Base-by-base conservation (phyloP, 1,140 invertebrate species). In the Onthophagus taurus region DNA sequence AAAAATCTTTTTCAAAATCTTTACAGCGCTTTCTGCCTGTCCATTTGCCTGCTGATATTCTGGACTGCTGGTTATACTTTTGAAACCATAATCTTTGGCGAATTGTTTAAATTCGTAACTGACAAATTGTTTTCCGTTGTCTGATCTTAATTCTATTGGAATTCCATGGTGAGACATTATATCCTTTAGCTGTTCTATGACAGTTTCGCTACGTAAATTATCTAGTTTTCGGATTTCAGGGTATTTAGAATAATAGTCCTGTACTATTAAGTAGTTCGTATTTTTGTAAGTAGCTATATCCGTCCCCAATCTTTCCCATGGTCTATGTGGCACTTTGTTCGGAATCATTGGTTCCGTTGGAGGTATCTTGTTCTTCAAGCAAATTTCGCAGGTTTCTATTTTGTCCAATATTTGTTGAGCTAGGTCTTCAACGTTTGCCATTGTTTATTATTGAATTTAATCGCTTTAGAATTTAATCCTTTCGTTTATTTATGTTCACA, bases 231-330 rank as follows among this genome's bases (percentile, higher is more conserved):
- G 31, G 11, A 54, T 52, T 51, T 58, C 51, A 17, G 39, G 46
- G 31, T 13, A 54, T 48, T 49, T 52, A 42, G 56, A 59, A 34
- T 53, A 59, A 48, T 58, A 58, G 41, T 60, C 50, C 9, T 35
- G 26, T 12, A 53, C 42, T 19, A 56, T 52, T 21, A 57, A 14
- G 31, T 54, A 60, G 49, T 48, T 53, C 29, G 37, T 42, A 17
- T 56, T 36, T 16, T 6, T 39, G 47, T 54, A n/a, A n/a, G n/a
- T 54, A 43, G 53, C 53, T 6, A 58, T 37, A 39, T 60, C 56
- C 31, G 52, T 34, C 1, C 31, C 53, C 9, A 58, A 29, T 51
- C 57, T 56, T 31, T 55, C 30, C 54, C 54, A 57, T 4, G 52
- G 45, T 36, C 49, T 38, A 8, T 18, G 17, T 1, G 52, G 47